Evolutionary conservation across 2,797 vertebrate species (phyloP), one percentile per base, ranked within the genome.

Genomic region (Phylloscopus collybita): DNA sequence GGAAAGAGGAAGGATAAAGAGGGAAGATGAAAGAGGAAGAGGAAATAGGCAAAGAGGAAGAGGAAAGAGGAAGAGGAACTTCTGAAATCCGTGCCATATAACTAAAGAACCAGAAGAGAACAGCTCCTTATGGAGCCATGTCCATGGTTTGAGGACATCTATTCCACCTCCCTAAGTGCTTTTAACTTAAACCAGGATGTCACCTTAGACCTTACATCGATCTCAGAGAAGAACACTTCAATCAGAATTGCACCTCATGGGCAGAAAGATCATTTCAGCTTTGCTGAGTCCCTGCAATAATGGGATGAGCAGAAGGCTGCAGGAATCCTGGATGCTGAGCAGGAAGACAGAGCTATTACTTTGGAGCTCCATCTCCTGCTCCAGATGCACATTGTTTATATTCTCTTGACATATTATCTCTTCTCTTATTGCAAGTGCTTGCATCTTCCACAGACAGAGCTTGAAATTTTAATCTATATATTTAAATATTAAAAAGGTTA

Each of bases 401-500:
- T 89, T 89, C 93, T 91, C 79, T 57, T 96, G 92, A 89, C 86
- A 67, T 82, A 71, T 88, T 54, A n/a, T 59, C 79, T 95, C 65
- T 75, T 9, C 66, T 87, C 23, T 20, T 74, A 88, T 74, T 89
- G 92, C 75, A 89, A 85, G 74, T 6, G 83, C 56, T 88, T 88
- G 83, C 90, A 67, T 94, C 80, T 92, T 80, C 75, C 88, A 26
- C 76, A 90, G 80, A 75, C 40, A 71, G 69, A 89, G 84, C 61
- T 89, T 96, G 74, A 96, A 95, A 96, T 13, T 96, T 95, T 95
- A 94, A 96, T 96, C 83, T 26, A 57, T 38, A 81, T 69, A 89
- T 96, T 96, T 80, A 96, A 96, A 95, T 96, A 96, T 92, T 96
- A 57, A 96, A 91, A 86, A 38, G 75, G 57, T 94, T 94, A 89